These are phyloP conservation scores for Goniozus legneri DNA, from an alignment of 1,140 invertebrate species.

Conservation along the genomic window DNA sequence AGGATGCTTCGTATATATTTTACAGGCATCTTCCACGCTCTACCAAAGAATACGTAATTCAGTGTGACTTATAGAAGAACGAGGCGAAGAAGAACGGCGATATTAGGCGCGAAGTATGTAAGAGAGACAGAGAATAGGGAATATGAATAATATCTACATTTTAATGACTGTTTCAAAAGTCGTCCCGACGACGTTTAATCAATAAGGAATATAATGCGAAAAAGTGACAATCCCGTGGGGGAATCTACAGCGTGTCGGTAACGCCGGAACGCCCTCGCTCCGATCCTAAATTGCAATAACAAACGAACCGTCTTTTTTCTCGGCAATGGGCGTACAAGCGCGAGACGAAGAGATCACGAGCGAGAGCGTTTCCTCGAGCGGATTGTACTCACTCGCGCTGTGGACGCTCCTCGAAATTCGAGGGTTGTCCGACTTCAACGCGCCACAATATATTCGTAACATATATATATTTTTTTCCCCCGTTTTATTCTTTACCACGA, in stretches of 20 bases:
- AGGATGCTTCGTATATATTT: constrained; percentile 23
- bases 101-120: constrained; percentile 7
- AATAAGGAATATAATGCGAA: constrained; percentile 24
- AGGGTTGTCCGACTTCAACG: constrained; percentile 23
- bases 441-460: constrained; percentile 17
- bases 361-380: background rate
- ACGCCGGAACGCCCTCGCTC: constrained; percentile 16
- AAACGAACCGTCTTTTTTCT: too few relatives aligned
- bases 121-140: constrained; percentile 4
- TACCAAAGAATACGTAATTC: constrained; percentile 41
- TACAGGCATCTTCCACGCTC: constrained; percentile 32
- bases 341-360: too few relatives aligned
- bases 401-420: background rate
- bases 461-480: constrained; percentile 15
- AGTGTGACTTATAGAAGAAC: constrained; percentile 37
- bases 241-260: constrained; percentile 25
- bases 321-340: too few relatives aligned
- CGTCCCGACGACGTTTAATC: constrained; percentile 25
- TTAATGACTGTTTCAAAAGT: constrained; percentile 30
- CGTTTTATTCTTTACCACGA: too few relatives aligned
- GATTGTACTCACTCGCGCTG: background rate
- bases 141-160: constrained; percentile 25
- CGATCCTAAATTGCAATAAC: constrained; percentile 13
- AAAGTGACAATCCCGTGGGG: constrained; percentile 25
- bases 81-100: constrained; percentile 9